phyloP scores from a whole-genome alignment of 2,888 invertebrate genomes.

The Baccha elongata region DNA sequence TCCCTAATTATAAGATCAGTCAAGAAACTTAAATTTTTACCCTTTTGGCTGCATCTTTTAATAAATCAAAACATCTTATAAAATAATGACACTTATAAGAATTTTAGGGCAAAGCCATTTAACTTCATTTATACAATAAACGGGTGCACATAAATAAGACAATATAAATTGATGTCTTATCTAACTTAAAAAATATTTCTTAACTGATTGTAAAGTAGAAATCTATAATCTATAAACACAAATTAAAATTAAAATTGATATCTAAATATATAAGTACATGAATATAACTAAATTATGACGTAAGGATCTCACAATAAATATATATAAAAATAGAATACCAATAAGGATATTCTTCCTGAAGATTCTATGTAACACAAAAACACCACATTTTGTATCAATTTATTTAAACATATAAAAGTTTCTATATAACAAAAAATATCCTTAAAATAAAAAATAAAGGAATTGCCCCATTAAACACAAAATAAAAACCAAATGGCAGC shows the following conservation, averaged over 20 bases:
- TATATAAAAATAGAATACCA: conserved; percentile 52
- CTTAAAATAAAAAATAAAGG: conserved; percentile 24
- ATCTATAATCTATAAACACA: not conserved
- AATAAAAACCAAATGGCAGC: conserved; percentile 13
- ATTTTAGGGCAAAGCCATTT: no score
- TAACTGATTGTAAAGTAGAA: conserved; percentile 1
- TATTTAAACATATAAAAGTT: conserved; percentile 31
- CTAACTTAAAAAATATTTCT: conserved; percentile 8
- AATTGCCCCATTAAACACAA: conserved; percentile 59
- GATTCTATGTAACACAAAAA: conserved; percentile 50
- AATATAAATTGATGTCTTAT: conserved; percentile 66
- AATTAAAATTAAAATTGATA: conserved; percentile 6
- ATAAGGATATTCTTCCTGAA: conserved; percentile 28
- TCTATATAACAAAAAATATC: conserved; percentile 13
- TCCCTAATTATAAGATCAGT: no score
- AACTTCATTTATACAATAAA: not conserved
- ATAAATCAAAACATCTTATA: no score
- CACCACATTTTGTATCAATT: conserved; percentile 69
- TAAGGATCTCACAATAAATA: conserved; percentile 60
- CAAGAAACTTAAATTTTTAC: no score
- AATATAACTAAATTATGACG: no score
- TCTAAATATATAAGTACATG: no score
- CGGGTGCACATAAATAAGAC: conserved; percentile 53
- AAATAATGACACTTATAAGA: no score
- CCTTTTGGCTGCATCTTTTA: no score